These are phyloP conservation scores for Notarius quadriscutis DNA, from an alignment of 2,113 vertebrate genomes.

Conservation along the genomic window DNA sequence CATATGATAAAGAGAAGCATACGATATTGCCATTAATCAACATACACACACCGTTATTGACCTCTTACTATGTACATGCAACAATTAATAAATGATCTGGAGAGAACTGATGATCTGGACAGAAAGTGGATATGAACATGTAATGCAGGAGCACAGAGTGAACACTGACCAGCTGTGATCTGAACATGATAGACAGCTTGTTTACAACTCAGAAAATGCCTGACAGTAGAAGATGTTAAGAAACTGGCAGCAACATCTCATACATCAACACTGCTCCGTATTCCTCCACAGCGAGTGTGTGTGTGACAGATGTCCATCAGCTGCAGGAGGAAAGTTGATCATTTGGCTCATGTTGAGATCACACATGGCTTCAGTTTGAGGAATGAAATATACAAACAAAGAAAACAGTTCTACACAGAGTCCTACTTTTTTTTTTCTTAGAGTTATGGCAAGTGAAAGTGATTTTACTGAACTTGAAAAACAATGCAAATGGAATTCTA, in stretches of 20 bases:
- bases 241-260: background rate
- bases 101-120: background rate
- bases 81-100: background rate
- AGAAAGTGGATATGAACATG: background rate
- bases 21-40: background rate
- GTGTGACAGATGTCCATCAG: conserved; percentile 25
- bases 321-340: conserved; percentile 3
- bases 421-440: background rate
- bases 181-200: conserved; percentile 28
- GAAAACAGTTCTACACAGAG: background rate
- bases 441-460: background rate
- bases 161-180: conserved; percentile 6
- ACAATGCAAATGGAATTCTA: background rate
- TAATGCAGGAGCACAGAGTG: background rate
- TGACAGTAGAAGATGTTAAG: conserved; percentile 7
- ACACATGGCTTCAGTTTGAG: background rate
- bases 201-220: conserved; percentile 7
- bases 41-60: background rate
- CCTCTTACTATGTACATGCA: too few species aligned
- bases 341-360: background rate
- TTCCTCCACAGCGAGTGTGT: conserved; percentile 18
- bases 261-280: background rate
- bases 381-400: background rate
- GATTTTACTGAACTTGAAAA: background rate
- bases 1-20: background rate